Evolutionary conservation across 2,113 vertebrate species (phyloP).

Genomic region (Brachyhypopomus gauderio): DNA sequence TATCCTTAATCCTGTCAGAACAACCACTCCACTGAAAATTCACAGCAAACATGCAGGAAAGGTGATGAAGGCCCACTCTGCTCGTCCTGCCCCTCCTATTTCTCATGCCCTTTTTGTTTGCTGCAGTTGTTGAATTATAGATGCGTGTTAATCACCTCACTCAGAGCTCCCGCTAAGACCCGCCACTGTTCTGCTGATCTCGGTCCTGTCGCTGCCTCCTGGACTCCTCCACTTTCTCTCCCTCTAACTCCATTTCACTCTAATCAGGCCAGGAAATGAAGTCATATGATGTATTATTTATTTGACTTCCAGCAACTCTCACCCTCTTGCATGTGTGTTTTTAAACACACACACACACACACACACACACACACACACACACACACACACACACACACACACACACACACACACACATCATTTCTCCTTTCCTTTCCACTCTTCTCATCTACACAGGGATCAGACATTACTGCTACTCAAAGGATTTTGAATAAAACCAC

Average conservation of each 20-base stretch:
- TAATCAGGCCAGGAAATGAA: background rate
- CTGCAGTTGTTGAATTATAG: conserved; percentile 69
- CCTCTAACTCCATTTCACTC: background rate
- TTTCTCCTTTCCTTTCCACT: conserved; percentile 14
- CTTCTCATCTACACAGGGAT: too few species aligned
- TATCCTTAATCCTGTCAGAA: too few species aligned
- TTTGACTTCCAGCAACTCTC: background rate
- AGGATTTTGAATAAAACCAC: background rate
- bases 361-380: conserved; percentile 12
- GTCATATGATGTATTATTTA: too few species aligned
- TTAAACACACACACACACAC: background rate
- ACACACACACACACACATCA: background rate
- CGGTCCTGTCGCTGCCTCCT: conserved; percentile 14
- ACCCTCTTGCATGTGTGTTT: background rate
- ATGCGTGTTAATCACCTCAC: conserved; percentile 65
- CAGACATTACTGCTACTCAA: background rate
- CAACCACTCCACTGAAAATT: too few species aligned
- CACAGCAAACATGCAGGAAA: too few species aligned
- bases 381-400: background rate
- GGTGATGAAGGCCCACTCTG: background rate
- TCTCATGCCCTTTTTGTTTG: background rate
- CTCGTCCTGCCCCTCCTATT: background rate
- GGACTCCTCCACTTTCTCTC: background rate
- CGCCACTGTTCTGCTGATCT: background rate
- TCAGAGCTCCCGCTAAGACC: conserved; percentile 10